Conservation (phyloP, 2,888 invertebrate species). For the Microplitis deprimator region DNA sequence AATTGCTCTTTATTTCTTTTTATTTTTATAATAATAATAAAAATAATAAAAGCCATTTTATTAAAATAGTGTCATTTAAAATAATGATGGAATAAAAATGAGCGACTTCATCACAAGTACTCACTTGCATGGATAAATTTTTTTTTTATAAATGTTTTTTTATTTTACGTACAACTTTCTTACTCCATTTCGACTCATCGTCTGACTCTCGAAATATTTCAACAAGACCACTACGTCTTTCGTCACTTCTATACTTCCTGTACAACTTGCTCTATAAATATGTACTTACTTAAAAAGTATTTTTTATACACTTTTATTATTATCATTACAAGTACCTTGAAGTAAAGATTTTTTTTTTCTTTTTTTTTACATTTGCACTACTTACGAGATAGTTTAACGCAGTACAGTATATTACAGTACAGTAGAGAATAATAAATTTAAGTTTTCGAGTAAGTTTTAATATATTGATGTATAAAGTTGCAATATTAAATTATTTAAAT, state of each 20-base stretch:
- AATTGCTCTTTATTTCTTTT: too few species aligned
- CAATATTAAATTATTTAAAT: background rate
- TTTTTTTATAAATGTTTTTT: background rate
- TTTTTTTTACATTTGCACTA: background rate
- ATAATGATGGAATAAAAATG: too few species aligned
- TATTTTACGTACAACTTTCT: conserved; percentile 9
- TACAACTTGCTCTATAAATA: conserved; percentile 27
- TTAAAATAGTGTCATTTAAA: too few species aligned
- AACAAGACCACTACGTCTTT: conserved; percentile 19
- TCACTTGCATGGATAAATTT: background rate
- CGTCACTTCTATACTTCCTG: conserved; percentile 11
- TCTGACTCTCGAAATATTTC: conserved; percentile 26
- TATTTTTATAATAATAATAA: too few species aligned
- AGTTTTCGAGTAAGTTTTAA: background rate
- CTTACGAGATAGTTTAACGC: conserved; percentile 17
- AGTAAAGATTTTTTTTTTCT: conserved; percentile 6
- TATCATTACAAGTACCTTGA: conserved; percentile 1
- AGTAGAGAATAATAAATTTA: background rate
- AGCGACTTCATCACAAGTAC: too few species aligned
- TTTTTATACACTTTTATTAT: background rate
- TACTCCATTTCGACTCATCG: conserved; percentile 20
- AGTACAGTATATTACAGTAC: background rate
- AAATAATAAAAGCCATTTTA: too few species aligned
- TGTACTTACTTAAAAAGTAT: conserved; percentile 13
- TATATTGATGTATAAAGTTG: background rate